Evolutionary conservation across 1,140 invertebrate genomes (phyloP), one percentile per base, ranked within the genome.

Genomic region (Heterodera carotae): DNA sequence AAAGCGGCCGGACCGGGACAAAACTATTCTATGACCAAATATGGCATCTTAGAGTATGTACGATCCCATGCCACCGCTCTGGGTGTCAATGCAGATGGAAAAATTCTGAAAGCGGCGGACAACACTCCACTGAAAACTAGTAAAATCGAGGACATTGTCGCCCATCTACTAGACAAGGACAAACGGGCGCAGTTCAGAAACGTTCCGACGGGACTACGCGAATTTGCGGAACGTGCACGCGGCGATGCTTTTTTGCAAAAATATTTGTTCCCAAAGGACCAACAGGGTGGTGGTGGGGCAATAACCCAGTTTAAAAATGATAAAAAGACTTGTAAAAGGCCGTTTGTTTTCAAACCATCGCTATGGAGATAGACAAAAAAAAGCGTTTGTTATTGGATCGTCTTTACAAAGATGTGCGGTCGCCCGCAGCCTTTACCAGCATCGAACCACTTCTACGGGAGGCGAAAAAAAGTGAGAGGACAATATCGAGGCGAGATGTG

Each of bases 401-500:
- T 31, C 33, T 77, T 4, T 77, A 77, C 62, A 77, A 53, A 25
- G 75, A 77, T 43, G 48, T 62, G 10, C 29, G 60, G 22, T 78
- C 75, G 15, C 43, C 76, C 2, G 43, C 59, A 2, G 22, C 31
- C 29, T 78, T 25, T 76, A 33, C 76, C 22, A 33, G 33, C 18
- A 36, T 79, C 18, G 56, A 71, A 15, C 36, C 56, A 36, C 31
- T 78, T 8, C 34, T 62, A 0, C 6, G 34, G 4, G 76, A 78
- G 34, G 76, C 76, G 15, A 36, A n/a, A 48, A 27, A 67, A 8
- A 8, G 12, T 22, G 22, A 60, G 2, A 33, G 22, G 6, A 78
- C 67, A 8, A 78, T 83, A 7, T 31, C 29, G 2, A 31, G 33
- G 8, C 12, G 64, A 25, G 53, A 80, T n/a, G 79, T 80, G n/a